phyloP scores from a whole-genome alignment of 2,888 invertebrate species.

The Furcula furcula region DNA sequence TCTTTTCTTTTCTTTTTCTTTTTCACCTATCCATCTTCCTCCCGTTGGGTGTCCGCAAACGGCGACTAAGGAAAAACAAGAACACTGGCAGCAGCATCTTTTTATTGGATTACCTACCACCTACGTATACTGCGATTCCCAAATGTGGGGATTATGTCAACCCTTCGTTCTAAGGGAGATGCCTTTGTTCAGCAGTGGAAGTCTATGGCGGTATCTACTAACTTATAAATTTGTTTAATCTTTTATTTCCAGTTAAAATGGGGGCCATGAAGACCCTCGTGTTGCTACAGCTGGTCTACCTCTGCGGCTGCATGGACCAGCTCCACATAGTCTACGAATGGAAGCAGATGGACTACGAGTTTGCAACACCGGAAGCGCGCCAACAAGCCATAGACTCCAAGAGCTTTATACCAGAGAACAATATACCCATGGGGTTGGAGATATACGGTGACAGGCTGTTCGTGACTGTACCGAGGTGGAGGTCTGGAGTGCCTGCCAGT shows the following conservation, averaged over 20 bases:
- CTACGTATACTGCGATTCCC: too few relatives aligned
- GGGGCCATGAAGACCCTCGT: slow-evolving; percentile 53
- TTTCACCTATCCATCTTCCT: too few relatives aligned
- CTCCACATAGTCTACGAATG: slow-evolving; percentile 86
- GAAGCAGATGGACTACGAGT: slow-evolving; percentile 87
- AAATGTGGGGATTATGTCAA: too few relatives aligned
- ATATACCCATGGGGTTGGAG: slow-evolving; percentile 88
- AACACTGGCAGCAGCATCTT: too few relatives aligned
- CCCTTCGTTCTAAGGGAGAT: too few relatives aligned
- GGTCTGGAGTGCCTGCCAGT: slow-evolving; percentile 87
- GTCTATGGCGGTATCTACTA: too few relatives aligned
- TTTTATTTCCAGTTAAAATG: slow-evolving; percentile 55
- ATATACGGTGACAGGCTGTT: slow-evolving; percentile 86
- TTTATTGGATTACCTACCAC: too few relatives aligned
- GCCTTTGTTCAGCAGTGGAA: too few relatives aligned
- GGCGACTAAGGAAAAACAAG: too few relatives aligned
- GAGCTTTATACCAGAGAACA: slow-evolving; percentile 85
- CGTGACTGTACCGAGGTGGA: slow-evolving; percentile 89
- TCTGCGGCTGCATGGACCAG: slow-evolving; percentile 82
- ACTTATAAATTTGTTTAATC: too few relatives aligned
- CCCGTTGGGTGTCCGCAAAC: too few relatives aligned
- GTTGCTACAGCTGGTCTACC: slow-evolving; percentile 59
- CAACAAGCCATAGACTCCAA: slow-evolving; percentile 81
- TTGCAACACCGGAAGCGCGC: slow-evolving; percentile 78
- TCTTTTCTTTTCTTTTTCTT: too few relatives aligned